Percentiles rank a stretch among this genome's conserved stretches.
Conservation (phyloP, 92 coral and sea anemone genomes). For the Parazoanthus swiftii region DNA sequence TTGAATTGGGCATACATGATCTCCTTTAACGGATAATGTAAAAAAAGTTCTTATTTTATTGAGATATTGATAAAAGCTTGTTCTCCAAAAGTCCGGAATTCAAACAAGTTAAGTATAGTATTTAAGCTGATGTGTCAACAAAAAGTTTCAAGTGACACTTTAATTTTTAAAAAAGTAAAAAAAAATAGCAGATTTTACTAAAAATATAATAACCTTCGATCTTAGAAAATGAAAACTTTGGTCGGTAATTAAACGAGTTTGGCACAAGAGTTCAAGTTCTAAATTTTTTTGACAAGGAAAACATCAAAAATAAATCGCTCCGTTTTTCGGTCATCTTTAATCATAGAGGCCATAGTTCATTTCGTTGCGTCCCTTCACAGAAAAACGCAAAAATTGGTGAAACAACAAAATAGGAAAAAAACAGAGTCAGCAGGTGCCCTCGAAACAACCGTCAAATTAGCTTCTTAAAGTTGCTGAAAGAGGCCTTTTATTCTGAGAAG, state of each 20-base stretch:
- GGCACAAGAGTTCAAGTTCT: neutral
- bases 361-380: too few species aligned
- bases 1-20: neutral
- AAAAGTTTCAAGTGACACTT: too few species aligned
- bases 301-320: neutral
- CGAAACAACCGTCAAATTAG: neutral
- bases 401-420: too few species aligned
- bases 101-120: neutral
- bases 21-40: neutral
- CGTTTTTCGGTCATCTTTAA: neutral
- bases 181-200: too few species aligned
- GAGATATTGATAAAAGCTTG: too few species aligned
- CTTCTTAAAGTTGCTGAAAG: neutral
- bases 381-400: too few species aligned
- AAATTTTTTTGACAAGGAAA: too few species aligned
- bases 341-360: neutral
- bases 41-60: neutral
- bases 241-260: too few species aligned
- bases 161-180: too few species aligned
- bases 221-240: too few species aligned
- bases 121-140: neutral
- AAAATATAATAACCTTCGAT: too few species aligned
- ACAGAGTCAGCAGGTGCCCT: neutral
- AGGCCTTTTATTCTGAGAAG: neutral
- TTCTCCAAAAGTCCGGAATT: neutral